These are phyloP conservation scores for Heliconius ismenius DNA, from an alignment of 2,888 invertebrate species.

Conservation along the genomic window DNA sequence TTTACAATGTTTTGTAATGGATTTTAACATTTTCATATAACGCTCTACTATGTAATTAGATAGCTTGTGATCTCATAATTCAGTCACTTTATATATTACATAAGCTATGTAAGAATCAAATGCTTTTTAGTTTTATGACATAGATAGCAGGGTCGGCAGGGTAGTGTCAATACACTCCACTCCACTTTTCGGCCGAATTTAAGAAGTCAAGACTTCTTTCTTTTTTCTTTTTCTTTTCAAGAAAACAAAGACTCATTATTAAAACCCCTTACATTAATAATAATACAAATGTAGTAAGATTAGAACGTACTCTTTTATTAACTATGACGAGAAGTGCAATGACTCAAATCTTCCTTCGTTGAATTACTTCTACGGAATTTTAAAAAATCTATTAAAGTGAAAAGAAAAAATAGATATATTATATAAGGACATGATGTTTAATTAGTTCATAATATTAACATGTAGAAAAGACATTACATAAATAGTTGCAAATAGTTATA, in stretches of 20 bases:
- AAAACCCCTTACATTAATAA: too few species aligned
- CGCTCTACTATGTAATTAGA: conserved; percentile 5
- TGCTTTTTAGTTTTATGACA: background rate
- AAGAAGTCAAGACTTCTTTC: too few species aligned
- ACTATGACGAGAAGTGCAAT: background rate
- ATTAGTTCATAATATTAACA: background rate
- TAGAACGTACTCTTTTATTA: too few species aligned
- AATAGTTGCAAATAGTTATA: background rate
- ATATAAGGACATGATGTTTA: background rate
- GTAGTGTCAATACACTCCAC: too few species aligned
- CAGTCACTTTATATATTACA: background rate
- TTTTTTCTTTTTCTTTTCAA: too few species aligned
- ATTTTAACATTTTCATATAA: conserved; percentile 30
- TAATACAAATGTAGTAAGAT: too few species aligned
- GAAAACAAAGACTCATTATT: too few species aligned
- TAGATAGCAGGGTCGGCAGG: background rate
- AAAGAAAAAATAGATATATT: too few species aligned
- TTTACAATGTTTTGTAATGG: conserved; percentile 22
- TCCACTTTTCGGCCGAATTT: too few species aligned
- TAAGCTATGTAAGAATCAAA: background rate
- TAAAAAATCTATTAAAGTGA: too few species aligned
- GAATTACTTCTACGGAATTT: background rate
- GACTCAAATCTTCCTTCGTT: background rate
- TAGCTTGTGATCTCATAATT: background rate
- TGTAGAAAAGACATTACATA: background rate